Percentiles rank a stretch among this genome's conserved stretches.
Conservation (phyloP, 2,888 invertebrate species). For the Erebia aethiops region DNA sequence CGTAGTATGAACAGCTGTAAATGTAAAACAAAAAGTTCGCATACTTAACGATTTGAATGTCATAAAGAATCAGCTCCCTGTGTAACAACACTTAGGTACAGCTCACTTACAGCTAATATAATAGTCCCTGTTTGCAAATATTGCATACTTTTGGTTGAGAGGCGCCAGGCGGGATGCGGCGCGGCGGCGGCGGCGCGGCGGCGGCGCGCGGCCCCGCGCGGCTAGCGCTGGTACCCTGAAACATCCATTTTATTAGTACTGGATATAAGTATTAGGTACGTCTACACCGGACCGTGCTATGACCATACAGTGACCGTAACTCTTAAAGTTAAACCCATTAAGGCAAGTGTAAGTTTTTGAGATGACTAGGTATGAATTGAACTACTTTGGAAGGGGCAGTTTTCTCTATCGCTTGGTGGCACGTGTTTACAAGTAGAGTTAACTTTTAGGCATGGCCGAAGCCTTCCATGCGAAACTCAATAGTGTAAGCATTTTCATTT, state of each 20-base stretch:
- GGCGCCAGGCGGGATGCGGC: background rate
- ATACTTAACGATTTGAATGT: background rate
- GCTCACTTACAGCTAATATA: background rate
- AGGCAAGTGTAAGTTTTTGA: no score
- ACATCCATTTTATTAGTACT: background rate
- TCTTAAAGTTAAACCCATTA: no score
- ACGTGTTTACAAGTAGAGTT: no score
- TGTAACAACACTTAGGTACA: background rate
- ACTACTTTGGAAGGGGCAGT: no score
- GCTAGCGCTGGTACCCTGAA: slow-evolving; percentile 71
- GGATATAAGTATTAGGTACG: background rate
- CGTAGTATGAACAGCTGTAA: no score
- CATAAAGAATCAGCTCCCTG: background rate
- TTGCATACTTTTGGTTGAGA: slow-evolving; percentile 3
- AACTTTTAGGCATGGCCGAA: no score
- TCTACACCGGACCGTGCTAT: background rate
- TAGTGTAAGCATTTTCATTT: no score
- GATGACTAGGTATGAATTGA: no score
- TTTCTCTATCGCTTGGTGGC: no score
- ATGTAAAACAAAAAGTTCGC: background rate
- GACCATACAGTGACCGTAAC: background rate
- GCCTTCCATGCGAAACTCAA: no score
- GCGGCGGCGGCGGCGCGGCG: slow-evolving; percentile 40
- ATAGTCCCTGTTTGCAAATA: slow-evolving; percentile 4
- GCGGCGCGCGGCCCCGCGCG: slow-evolving; percentile 42